These are phyloP conservation scores for Heliothis peltigera DNA, from an alignment of 2,888 invertebrate species.

Conservation along the genomic window DNA sequence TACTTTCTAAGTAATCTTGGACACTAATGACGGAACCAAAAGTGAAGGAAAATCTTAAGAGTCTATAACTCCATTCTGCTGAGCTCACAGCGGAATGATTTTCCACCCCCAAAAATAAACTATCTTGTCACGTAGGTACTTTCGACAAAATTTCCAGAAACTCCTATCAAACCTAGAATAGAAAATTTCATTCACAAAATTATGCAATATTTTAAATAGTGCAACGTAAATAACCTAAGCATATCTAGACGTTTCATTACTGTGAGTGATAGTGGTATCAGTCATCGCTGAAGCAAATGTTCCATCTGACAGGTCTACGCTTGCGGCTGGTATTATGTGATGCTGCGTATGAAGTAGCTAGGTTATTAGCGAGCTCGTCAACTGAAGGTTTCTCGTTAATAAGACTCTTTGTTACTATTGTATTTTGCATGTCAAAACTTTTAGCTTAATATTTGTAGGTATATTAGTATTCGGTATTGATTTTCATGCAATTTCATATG, in stretches of 20 bases:
- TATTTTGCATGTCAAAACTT: neutral
- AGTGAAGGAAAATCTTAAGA: too few species aligned
- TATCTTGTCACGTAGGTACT: neutral
- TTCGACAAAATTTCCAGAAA: neutral
- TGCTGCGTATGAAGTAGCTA: neutral
- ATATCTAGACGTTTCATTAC: neutral
- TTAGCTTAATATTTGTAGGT: neutral
- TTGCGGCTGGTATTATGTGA: constrained; percentile 9
- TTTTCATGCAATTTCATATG: too few species aligned
- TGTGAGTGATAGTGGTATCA: neutral
- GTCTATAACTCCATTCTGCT: too few species aligned
- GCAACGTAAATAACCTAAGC: neutral
- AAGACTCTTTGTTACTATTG: neutral
- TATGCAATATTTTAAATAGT: neutral
- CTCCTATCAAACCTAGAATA: neutral
- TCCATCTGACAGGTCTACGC: neutral
- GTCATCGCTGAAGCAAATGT: constrained; percentile 13
- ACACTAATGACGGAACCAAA: too few species aligned
- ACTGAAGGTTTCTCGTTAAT: constrained; percentile 12
- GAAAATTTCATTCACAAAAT: neutral
- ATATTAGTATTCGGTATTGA: too few species aligned
- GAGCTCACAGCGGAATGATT: too few species aligned
- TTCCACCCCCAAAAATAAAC: too few species aligned
- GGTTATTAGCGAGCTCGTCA: constrained; percentile 20
- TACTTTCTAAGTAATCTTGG: too few species aligned